These are phyloP conservation scores for Bos indicus DNA, from an alignment of 2,113 vertebrate genomes.

Conservation along the genomic window DNA sequence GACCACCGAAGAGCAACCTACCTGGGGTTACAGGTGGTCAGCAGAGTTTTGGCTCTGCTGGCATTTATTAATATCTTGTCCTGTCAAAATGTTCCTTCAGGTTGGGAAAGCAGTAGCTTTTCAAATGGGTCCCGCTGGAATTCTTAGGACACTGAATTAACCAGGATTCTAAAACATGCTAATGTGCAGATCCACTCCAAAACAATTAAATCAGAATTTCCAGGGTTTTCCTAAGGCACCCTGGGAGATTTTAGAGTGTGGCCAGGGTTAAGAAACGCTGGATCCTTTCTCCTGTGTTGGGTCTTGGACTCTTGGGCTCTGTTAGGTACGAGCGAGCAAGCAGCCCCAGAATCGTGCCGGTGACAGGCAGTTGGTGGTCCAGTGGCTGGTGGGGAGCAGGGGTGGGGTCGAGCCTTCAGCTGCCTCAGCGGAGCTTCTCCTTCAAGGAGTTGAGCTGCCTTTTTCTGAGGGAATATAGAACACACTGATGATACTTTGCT, in stretches of 20 bases:
- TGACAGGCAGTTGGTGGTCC: background rate
- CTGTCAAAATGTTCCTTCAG: background rate
- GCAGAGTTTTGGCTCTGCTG: background rate
- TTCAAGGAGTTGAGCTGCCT: background rate
- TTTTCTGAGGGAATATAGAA: background rate
- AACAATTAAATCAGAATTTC: background rate
- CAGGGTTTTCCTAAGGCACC: background rate
- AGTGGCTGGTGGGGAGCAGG: too few species aligned
- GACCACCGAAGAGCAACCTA: background rate
- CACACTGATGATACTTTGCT: background rate
- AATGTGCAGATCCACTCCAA: background rate
- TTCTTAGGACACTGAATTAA: background rate
- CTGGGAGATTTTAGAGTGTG: background rate
- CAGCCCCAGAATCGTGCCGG: background rate
- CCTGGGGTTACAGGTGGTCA: background rate
- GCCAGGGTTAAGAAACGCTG: background rate
- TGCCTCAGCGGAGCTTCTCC: background rate
- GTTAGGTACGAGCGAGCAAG: background rate
- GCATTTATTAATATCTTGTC: background rate
- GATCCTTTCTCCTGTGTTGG: background rate
- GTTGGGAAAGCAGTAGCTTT: background rate
- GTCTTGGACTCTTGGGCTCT: background rate
- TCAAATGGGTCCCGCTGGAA: background rate
- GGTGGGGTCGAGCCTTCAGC: background rate
- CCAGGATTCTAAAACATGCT: background rate